Conservation (phyloP, 2,888 invertebrate genomes). For the Polydrusus cervinus region DNA sequence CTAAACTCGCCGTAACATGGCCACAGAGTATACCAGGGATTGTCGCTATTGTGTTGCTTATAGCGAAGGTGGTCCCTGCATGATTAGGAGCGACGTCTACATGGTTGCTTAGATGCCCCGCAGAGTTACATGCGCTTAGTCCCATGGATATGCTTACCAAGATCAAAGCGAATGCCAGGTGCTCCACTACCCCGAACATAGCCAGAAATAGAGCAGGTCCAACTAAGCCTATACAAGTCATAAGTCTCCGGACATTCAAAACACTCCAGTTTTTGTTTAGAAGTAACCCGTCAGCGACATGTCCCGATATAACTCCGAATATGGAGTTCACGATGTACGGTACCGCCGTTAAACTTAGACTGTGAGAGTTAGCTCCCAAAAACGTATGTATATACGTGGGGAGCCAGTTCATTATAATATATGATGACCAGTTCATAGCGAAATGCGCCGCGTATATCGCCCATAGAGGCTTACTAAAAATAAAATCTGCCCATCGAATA, state of each 20-base stretch:
- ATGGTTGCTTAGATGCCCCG: slow-evolving; percentile 85
- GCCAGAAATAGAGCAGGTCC: slow-evolving; percentile 83
- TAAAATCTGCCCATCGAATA: slow-evolving; percentile 78
- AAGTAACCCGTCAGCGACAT: slow-evolving; percentile 79
- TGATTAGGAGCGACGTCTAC: slow-evolving; percentile 86
- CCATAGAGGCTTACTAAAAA: slow-evolving; percentile 81
- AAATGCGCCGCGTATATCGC: slow-evolving; percentile 85
- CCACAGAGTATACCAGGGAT: slow-evolving; percentile 85
- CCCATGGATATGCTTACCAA: slow-evolving; percentile 85
- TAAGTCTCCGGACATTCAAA: slow-evolving; percentile 80
- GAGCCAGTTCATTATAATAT: slow-evolving; percentile 87
- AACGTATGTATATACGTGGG: slow-evolving; percentile 80
- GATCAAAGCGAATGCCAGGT: slow-evolving; percentile 80
- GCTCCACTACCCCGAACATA: slow-evolving; percentile 81
- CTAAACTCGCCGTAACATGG: slow-evolving; percentile 83
- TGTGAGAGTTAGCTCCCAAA: slow-evolving; percentile 79
- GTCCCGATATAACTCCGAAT: slow-evolving; percentile 81
- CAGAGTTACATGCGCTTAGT: slow-evolving; percentile 83
- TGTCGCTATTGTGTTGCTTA: slow-evolving; percentile 84
- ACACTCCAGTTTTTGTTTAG: slow-evolving; percentile 76
- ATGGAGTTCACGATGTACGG: slow-evolving; percentile 84
- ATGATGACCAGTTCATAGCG: slow-evolving; percentile 87
- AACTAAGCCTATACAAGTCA: slow-evolving; percentile 82
- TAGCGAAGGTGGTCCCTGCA: slow-evolving; percentile 84
- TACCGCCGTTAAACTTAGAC: slow-evolving; percentile 82